A percentile compares a stretch with the other conserved stretches of the same genome.
Evolutionary conservation across 2,888 invertebrate genomes (phyloP).

Genomic region (Balanococcus diminutus): DNA sequence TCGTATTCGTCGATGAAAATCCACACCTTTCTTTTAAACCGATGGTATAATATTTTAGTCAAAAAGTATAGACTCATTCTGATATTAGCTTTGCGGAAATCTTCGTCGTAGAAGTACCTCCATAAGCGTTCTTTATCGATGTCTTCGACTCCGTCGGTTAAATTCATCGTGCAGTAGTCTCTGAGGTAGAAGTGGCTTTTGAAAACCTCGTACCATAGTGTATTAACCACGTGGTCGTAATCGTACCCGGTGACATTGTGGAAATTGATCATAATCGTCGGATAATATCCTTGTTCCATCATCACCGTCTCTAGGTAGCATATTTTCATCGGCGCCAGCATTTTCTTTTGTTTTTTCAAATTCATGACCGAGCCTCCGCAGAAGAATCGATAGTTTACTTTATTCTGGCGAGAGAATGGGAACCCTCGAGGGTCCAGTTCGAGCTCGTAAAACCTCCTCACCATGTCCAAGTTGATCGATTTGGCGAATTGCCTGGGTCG

Average conservation of each 20-base stretch:
- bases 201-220: not conserved
- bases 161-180: not conserved
- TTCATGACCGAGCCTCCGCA: not conserved
- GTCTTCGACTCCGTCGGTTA: not conserved
- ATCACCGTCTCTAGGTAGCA: not conserved
- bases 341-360: not conserved
- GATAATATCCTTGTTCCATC: not conserved
- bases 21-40: not conserved
- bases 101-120: slow-evolving; percentile 1
- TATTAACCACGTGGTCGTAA: not conserved
- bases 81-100: not conserved
- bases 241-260: not conserved
- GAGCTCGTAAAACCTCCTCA: not conserved
- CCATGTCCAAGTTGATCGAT: not conserved
- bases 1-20: not conserved
- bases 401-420: not conserved
- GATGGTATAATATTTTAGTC: not conserved
- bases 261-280: not conserved
- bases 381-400: not conserved
- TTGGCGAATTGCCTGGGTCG: not conserved
- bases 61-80: not conserved
- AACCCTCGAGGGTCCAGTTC: not conserved
- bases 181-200: not conserved
- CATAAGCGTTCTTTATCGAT: not conserved
- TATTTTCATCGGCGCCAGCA: not conserved